phyloP scores from a whole-genome alignment of 2,797 vertebrate genomes.

The Rhinophrynus dorsalis region DNA sequence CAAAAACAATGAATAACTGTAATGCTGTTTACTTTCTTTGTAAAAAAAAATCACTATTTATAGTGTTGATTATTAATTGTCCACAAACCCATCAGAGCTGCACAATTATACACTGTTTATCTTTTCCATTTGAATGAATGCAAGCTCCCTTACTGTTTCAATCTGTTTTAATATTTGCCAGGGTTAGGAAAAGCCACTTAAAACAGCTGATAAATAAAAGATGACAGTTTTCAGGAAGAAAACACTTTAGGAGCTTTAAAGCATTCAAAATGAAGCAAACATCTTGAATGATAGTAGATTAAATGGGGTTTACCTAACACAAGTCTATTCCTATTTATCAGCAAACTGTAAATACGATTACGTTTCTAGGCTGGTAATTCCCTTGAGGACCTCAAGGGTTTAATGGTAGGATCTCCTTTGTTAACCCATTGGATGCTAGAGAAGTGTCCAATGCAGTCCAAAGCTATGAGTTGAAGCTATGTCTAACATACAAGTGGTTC shows the following conservation, averaged over 20 bases:
- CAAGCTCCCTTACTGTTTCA: slow-evolving; percentile 1
- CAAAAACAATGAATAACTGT: neutral
- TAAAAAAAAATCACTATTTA: neutral
- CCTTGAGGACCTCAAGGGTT: no score
- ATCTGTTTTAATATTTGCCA: slow-evolving; percentile 25
- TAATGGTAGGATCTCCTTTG: no score
- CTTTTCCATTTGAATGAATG: slow-evolving; percentile 5
- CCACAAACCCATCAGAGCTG: neutral
- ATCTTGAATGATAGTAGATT: slow-evolving; percentile 18
- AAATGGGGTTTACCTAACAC: slow-evolving; percentile 17
- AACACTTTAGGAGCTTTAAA: slow-evolving; percentile 30
- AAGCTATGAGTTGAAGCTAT: no score
- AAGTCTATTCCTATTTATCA: slow-evolving; percentile 2
- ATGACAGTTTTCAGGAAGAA: slow-evolving; percentile 17
- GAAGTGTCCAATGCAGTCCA: no score
- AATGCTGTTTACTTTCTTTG: neutral
- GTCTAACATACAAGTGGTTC: no score
- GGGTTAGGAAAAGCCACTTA: slow-evolving; percentile 26
- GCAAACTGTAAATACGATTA: slow-evolving; percentile 13
- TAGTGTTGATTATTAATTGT: neutral
- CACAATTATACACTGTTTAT: slow-evolving; percentile 7
- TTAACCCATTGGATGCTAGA: no score
- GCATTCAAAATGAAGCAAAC: slow-evolving; percentile 23
- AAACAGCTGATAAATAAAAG: slow-evolving; percentile 34
- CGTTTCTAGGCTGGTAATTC: no score